Base-by-base conservation (phyloP, 2,113 vertebrate genomes). In the Empidonax alnorum region DNA sequence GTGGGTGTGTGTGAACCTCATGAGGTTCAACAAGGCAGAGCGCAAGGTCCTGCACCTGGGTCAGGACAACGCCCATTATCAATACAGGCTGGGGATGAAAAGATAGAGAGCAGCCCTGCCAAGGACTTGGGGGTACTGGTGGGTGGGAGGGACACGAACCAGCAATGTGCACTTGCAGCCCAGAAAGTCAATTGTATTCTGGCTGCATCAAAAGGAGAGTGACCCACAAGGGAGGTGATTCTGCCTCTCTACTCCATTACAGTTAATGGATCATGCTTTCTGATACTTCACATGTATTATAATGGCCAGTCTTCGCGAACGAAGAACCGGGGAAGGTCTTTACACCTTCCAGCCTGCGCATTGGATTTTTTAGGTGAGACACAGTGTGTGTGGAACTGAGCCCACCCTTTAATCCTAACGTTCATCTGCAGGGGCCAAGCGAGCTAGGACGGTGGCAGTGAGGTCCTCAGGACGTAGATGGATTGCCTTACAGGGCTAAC, bases 151-250 rank as follows among this genome's bases (percentile, higher is more conserved):
- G 41, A 63, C 35, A 20, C 2, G 22, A 63, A 2, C 25, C 35
- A 30, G 22, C 9, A 7, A 5, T 20, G 30, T 4, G 21, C 27
- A 20, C 41, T 44, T 8, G 5, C 31, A 63, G 24, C 14, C n/a
- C 49, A 71, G 72, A 49, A 15, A 55, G 9, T 21, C 21, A 42
- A 0, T 0, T 31, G 9, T 42, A 42, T 1, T 25, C 35, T 0
- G 2, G 11, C 47, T 77, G 47, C 18, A 42, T 11, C 31, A 50
- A 27, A 62, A 77, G 41, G 20, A 25, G 24, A 3, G 10, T 24
- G 72, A 14, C 8, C 71, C 55, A 33, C 0, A 0, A 42, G 25
- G 55, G 30, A 35, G 17, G 9, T 25, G 14, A 5, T 42, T 42
- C 41, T 37, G 56, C 15, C 25, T 25, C 49, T 71, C 41, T 55